Conservation (phyloP, 1,140 invertebrate genomes). For the Panagrolaimus sp. region DNA sequence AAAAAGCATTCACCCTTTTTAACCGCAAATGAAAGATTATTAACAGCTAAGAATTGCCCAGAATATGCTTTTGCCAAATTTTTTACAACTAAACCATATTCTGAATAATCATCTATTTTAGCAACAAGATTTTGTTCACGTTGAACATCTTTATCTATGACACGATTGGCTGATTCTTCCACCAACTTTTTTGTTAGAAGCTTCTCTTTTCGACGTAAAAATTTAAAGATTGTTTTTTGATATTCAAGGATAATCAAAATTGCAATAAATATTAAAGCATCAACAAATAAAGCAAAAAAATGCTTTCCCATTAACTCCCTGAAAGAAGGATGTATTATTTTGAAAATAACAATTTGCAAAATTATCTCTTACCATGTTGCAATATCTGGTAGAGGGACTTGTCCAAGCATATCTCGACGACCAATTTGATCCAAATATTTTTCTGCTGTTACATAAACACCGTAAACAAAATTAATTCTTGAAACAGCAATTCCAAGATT, state of each 20-base stretch:
- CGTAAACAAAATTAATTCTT: constrained; percentile 36
- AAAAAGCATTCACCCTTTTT: constrained; percentile 74
- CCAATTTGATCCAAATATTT: constrained; percentile 31
- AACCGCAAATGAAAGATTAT: constrained; percentile 69
- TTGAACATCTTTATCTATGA: constrained; percentile 41
- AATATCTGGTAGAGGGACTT: constrained; percentile 46
- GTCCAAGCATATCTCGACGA: constrained; percentile 4
- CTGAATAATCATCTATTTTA: constrained; percentile 25
- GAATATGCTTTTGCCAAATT: constrained; percentile 42
- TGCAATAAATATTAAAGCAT: constrained; percentile 63
- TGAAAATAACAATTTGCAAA: too few species aligned
- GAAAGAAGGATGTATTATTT: too few species aligned
- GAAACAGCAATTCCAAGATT: constrained; percentile 62
- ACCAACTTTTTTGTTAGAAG: background rate
- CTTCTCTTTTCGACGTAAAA: constrained; percentile 28
- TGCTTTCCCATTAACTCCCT: constrained; percentile 65
- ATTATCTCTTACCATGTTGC: too few species aligned
- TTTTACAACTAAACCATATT: constrained; percentile 42
- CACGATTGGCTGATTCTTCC: background rate
- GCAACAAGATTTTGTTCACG: constrained; percentile 29
- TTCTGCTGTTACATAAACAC: constrained; percentile 23
- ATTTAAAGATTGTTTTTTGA: constrained; percentile 60
- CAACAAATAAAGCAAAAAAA: constrained; percentile 62
- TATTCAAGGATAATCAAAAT: constrained; percentile 64
- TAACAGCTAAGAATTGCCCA: constrained; percentile 64